These are phyloP conservation scores for Drosophila grimshawi DNA, from an alignment of 1,140 invertebrate species.

Conservation along the genomic window DNA sequence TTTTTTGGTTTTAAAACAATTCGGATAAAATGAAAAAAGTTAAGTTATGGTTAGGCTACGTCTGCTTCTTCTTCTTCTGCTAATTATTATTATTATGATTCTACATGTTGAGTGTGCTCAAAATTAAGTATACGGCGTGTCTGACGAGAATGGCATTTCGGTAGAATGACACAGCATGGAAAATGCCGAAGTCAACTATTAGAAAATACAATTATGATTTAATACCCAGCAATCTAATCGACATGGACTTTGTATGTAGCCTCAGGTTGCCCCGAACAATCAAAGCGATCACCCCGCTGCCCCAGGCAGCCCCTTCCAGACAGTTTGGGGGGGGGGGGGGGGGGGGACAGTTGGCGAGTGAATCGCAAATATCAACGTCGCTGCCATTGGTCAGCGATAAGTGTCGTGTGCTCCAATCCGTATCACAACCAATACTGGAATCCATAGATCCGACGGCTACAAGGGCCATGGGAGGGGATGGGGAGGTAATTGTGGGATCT, in stretches of 20 bases:
- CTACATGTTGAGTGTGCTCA: no score
- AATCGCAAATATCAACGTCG: constrained; percentile 3
- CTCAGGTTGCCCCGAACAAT: background rate
- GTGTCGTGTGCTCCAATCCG: constrained; percentile 21
- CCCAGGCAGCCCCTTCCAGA: no score
- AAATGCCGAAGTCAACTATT: constrained; percentile 19
- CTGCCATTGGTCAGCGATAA: constrained; percentile 44
- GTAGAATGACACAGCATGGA: constrained; percentile 15
- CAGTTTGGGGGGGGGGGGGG: no score
- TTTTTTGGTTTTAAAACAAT: no score
- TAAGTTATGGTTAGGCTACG: no score
- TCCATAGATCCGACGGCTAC: background rate
- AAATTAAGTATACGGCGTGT: constrained; percentile 36
- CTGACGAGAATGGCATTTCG: constrained; percentile 6
- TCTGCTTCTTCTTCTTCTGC: no score
- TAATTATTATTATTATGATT: no score
- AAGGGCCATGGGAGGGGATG: background rate
- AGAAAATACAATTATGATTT: constrained; percentile 36
- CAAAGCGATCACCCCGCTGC: background rate
- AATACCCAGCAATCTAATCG: constrained; percentile 47
- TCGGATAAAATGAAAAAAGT: no score
- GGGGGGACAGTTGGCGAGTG: background rate
- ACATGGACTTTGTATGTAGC: constrained; percentile 32
- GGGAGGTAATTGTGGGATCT: background rate
- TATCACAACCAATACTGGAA: background rate